Evolutionary conservation across 2,888 invertebrate species (phyloP), one percentile per base, ranked within the genome.

Genomic region (Limnephilus rhombicus): DNA sequence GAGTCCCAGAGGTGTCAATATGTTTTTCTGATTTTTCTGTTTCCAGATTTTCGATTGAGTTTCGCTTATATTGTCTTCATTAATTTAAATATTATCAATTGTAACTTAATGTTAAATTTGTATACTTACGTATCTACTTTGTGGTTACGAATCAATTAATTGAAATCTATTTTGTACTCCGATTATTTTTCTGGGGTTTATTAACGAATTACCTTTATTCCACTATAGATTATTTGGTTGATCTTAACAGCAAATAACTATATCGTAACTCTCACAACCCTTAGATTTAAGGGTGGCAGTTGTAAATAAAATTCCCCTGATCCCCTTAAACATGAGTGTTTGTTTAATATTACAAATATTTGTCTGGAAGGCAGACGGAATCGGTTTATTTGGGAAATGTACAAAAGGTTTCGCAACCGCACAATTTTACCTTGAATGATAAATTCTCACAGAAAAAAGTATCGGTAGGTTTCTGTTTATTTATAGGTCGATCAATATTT

Each of bases 391-490:
- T 80, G 80, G 24, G 12, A 89, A 68, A 68, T 68, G 68, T 34
- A 34, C 24, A 80, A 34, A 89, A 89, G 88, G 88, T 89, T 89
- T 89, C 24, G 88, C 80, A 80, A 89, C 88, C 80, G 88, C 37
- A 80, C 37, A 9, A 24, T 80, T 89, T 80, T 80, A 41, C 45
- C 41, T n/a, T 68, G 29, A n/a, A 34, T 45, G 24, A 85, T 41
- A 45, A 45, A 29, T 45, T 86, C 45, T 49, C 86, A 86, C 24
- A 15, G n/a, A 45, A 83, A 24, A 24, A 83, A 37, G 24, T 37
- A 83, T 83, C 68, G 68, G 68, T 9, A 68, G 68, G 68, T n/a
- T n/a, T n/a, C n/a, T 68, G 9, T 68, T 68, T 68, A 68, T 68
- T 24, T 68, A 68, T 68, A 7, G 68, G 68, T 68, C 68, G 68